Evolutionary conservation across 2,888 invertebrate genomes (phyloP), one percentile per base, ranked within the genome.

Genomic region (Rhamphomyia laevipes): DNA sequence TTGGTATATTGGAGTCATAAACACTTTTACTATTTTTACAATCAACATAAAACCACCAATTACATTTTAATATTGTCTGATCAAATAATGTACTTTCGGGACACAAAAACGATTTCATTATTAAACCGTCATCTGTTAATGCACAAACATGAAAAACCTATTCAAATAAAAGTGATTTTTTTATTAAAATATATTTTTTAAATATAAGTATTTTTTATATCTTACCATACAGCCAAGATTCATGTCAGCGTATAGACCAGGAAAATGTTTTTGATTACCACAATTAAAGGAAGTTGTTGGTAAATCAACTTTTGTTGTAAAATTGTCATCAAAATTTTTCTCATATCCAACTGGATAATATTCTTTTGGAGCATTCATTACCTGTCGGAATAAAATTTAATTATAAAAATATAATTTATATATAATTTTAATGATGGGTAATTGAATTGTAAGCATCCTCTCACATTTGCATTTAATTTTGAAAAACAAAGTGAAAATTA

Each of bases 1-100:
- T 84, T 0, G 90, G 90, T 53, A 90, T 87, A 65, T 92, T 93
- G 13, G 90, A 88, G 61, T 90, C 89, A 66, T 90, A 92, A 23
- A 89, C 73, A 55, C 78, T 80, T 58, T 78, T 80, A 18, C 89
- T 87, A 48, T 80, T 78, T 66, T 86, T 85, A 70, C 92, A 92
- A 64, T 91, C 90, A 0, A 91, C 90, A 66, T 90, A 91, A 73
- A 91, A 89, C 88, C 89, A 91, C 90, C 90, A 91, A 67, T 91
- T 91, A 70, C 92, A 92, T 65, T 90, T 90, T 6, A 92, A 75
- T 44, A 92, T 86, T 18, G 88, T 87, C 68, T 91, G 91, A 63
- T 92, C 91, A 69, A 92, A 92, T 47, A 91, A 76, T 0, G 92
- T 92, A 30, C 87, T 90, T 67, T 91, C 89, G 0, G 91, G 91